Percentiles rank a stretch among this genome's conserved stretches.
These are phyloP conservation scores for Oscheius onirici DNA, from an alignment of 2,888 invertebrate species.

Conservation along the genomic window DNA sequence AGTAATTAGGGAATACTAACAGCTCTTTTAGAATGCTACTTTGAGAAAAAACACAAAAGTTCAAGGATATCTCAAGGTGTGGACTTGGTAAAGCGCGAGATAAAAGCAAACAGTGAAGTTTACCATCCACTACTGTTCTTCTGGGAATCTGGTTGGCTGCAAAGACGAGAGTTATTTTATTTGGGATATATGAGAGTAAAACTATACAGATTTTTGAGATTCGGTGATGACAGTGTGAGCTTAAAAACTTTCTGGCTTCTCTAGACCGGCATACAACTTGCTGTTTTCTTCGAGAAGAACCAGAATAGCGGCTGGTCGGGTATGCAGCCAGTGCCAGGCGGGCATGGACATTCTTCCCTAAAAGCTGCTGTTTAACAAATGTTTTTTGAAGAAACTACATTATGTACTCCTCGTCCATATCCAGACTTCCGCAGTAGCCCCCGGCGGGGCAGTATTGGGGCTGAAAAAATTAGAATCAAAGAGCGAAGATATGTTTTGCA, in stretches of 20 bases:
- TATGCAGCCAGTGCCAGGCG: constrained; percentile 9
- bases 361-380: neutral
- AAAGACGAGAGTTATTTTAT: neutral
- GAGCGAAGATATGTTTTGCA: no score
- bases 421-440: constrained; percentile 19
- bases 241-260: neutral
- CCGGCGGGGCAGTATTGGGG: constrained; percentile 13
- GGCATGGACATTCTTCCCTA: constrained; percentile 22
- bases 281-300: constrained; percentile 16
- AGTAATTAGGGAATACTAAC: neutral
- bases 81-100: constrained; percentile 1
- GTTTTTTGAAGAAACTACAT: constrained; percentile 16
- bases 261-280: constrained; percentile 12
- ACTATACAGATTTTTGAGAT: constrained; percentile 2
- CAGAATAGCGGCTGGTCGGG: neutral
- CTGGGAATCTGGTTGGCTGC: neutral
- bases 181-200: neutral
- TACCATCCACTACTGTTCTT: constrained; percentile 22
- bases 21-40: neutral
- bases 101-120: constrained; percentile 20
- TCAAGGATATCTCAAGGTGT: neutral
- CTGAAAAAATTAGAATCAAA: constrained; percentile 7
- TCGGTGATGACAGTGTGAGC: neutral
- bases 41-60: neutral
- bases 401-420: constrained; percentile 12